Evolutionary conservation across 2,797 vertebrate species (phyloP).

Genomic region (Amazona finschi): DNA sequence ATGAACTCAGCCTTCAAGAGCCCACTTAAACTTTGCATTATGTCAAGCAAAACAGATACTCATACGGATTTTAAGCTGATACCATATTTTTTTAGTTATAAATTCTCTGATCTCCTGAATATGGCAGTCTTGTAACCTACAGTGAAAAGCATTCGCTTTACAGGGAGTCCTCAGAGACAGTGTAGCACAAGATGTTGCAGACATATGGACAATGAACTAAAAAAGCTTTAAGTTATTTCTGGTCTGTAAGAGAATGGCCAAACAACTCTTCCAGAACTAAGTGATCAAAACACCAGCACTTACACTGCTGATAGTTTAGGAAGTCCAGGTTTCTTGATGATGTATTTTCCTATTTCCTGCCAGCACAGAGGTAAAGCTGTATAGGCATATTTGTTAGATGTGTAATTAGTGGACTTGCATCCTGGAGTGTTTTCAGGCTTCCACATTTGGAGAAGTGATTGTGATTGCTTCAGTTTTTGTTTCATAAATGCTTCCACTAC

Average conservation of each 20-base stretch:
- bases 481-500: conserved; percentile 36
- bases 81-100: not conserved
- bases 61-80: not conserved
- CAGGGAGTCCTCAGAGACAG: not conserved
- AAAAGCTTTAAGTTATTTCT: conserved; percentile 17
- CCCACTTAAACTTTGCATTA: not conserved
- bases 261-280: not conserved
- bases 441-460: conserved; percentile 32
- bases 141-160: not conserved
- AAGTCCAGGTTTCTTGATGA: conserved; percentile 37
- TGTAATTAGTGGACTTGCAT: conserved; percentile 36
- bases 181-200: not conserved
- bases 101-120: not conserved
- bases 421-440: conserved; percentile 36
- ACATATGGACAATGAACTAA: not conserved
- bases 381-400: not conserved
- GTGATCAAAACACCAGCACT: conserved; percentile 5
- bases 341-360: conserved; percentile 42
- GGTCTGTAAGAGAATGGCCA: not conserved
- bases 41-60: not conserved
- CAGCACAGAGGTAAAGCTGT: conserved; percentile 25
- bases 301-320: not conserved
- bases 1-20: not conserved
- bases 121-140: not conserved
- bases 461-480: conserved; percentile 37